Evolutionary conservation across 2,797 vertebrate species (phyloP).

Genomic region (Alca torda): DNA sequence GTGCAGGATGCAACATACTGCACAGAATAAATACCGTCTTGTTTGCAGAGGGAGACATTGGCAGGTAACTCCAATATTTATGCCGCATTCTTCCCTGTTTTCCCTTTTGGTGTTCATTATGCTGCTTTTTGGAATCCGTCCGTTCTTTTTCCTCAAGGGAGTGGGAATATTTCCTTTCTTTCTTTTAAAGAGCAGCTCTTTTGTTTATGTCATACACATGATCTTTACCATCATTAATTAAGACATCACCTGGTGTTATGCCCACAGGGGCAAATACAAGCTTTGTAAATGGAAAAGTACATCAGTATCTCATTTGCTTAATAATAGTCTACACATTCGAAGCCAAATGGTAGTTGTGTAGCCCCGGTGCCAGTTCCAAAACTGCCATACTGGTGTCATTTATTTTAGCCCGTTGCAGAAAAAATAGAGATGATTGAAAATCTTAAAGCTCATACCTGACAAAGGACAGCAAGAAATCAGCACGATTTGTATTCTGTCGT

Average conservation of each 20-base stretch:
- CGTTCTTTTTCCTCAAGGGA: not conserved
- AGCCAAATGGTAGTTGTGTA: not conserved
- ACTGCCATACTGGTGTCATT: not conserved
- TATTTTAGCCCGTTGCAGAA: not conserved
- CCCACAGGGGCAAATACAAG: conserved; percentile 9
- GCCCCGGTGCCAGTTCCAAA: not conserved
- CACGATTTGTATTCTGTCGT: not conserved
- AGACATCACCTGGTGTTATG: conserved; percentile 34
- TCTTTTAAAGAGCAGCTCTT: conserved; percentile 21
- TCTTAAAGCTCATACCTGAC: not conserved
- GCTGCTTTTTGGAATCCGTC: not conserved
- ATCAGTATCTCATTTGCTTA: conserved; percentile 37
- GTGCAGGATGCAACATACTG: not conserved
- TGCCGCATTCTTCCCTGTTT: not conserved
- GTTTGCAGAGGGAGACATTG: not conserved
- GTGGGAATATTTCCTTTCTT: not conserved
- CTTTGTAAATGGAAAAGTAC: conserved; percentile 43
- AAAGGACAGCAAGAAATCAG: not conserved
- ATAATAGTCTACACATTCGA: not conserved
- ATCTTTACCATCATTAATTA: conserved; percentile 22
- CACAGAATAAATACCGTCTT: not conserved
- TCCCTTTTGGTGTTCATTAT: not conserved
- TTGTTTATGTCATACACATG: not conserved
- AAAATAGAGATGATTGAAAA: not conserved
- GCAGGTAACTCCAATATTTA: not conserved